These are phyloP conservation scores for Ranitomeya variabilis DNA, from an alignment of 2,113 vertebrate species.

Conservation along the genomic window DNA sequence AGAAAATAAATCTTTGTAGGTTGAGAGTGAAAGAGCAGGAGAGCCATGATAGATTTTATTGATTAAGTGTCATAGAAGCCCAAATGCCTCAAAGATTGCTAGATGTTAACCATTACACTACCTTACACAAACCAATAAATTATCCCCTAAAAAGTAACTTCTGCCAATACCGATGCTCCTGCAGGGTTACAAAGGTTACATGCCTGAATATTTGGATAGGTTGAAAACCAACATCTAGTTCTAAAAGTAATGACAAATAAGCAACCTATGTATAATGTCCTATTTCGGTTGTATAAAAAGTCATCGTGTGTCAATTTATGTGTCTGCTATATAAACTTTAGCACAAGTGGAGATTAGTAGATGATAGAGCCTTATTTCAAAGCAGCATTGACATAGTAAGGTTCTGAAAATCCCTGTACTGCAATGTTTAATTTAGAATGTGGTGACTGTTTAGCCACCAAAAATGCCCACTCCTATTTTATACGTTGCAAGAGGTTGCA, in stretches of 20 bases:
- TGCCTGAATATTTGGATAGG: not conserved
- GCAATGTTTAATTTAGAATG: no score
- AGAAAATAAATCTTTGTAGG: constrained; percentile 65
- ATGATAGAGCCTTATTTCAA: no score
- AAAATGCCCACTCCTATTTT: no score
- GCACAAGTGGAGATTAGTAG: no score
- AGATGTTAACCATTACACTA: constrained; percentile 11
- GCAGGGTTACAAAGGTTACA: not conserved
- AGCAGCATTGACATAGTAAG: no score
- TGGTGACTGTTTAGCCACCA: no score
- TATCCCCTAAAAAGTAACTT: not conserved
- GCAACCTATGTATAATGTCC: no score
- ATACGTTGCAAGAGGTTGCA: no score
- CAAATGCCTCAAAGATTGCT: constrained; percentile 56
- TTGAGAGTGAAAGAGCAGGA: constrained; percentile 64
- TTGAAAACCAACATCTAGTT: not conserved
- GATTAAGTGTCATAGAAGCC: constrained; percentile 70
- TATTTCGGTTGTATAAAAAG: no score
- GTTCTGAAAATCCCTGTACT: no score
- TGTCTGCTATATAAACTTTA: no score
- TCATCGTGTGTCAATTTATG: no score
- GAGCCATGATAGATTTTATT: constrained; percentile 67
- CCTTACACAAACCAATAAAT: not conserved
- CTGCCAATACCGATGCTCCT: not conserved
- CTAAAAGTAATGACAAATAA: not conserved